Conservation (phyloP, 2,888 invertebrate species). For the Sinodicranocentrus sp. region DNA sequence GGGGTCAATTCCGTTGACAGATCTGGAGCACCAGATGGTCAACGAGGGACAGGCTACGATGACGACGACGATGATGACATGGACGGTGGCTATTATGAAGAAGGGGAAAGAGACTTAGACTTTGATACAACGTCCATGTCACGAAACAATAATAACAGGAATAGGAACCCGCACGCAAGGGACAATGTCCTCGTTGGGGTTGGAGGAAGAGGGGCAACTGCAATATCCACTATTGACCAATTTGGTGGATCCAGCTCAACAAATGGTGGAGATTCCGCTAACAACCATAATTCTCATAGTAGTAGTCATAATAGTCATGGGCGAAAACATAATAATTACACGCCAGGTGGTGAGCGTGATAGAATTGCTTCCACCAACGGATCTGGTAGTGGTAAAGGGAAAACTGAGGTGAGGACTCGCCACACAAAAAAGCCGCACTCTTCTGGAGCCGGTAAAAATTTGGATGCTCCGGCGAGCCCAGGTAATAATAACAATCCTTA, state of each 20-base stretch:
- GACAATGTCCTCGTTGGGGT: constrained; percentile 43
- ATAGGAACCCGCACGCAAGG: constrained; percentile 29
- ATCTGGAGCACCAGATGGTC: constrained; percentile 39
- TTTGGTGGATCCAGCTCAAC: constrained; percentile 13
- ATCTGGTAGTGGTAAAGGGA: constrained; percentile 27
- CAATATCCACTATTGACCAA: constrained; percentile 15
- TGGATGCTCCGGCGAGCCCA: constrained; percentile 39
- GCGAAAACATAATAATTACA: constrained; percentile 53
- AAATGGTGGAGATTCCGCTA: constrained; percentile 10
- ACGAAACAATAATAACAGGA: constrained; percentile 45
- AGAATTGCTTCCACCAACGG: constrained; percentile 20
- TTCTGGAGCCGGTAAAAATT: constrained; percentile 25
- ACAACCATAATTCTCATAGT: constrained; percentile 9
- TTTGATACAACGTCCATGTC: constrained; percentile 30
- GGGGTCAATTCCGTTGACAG: constrained; percentile 23
- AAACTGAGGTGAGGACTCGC: constrained; percentile 29
- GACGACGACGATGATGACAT: constrained; percentile 50
- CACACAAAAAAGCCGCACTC: constrained; percentile 37
- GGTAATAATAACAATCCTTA: constrained; percentile 52
- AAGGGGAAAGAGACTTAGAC: constrained; percentile 32
- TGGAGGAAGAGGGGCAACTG: constrained; percentile 34
- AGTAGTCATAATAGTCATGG: constrained; percentile 42
- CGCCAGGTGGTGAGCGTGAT: constrained; percentile 54
- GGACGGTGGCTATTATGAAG: constrained; percentile 27
- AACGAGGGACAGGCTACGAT: constrained; percentile 19